Percentiles rank a stretch among this genome's conserved stretches.
phyloP scores from a whole-genome alignment of 2,797 vertebrate species.

The Tenualosa ilisha region DNA sequence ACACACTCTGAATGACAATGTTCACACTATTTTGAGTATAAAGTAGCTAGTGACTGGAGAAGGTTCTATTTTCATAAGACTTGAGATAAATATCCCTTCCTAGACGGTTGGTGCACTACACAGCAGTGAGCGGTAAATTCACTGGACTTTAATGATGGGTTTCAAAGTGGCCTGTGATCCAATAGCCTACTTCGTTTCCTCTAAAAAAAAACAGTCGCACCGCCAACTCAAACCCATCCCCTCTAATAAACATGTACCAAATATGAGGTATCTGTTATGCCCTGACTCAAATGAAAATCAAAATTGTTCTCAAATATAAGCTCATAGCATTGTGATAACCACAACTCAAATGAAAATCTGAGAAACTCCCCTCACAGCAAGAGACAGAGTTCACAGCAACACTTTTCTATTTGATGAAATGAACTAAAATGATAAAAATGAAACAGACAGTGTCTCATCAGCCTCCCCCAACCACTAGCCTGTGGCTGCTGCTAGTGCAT shows the following conservation, averaged over 20 bases:
- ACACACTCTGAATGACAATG: no score
- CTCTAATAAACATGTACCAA: not conserved
- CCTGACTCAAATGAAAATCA: not conserved
- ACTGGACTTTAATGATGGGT: not conserved
- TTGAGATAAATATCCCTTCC: not conserved
- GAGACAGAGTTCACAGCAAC: not conserved
- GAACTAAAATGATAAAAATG: conserved; percentile 32
- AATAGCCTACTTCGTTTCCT: no score
- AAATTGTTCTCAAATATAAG: conserved; percentile 18
- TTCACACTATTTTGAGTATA: no score
- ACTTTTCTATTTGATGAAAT: not conserved
- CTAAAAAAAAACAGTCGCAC: no score
- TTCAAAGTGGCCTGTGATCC: not conserved
- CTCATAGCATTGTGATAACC: not conserved
- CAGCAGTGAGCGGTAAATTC: not conserved
- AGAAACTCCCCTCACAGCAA: conserved; percentile 34
- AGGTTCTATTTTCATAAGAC: not conserved
- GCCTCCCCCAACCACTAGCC: conserved; percentile 41
- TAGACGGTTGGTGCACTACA: not conserved
- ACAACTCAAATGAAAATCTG: conserved; percentile 10
- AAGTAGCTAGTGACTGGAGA: no score
- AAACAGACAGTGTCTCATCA: conserved; percentile 48
- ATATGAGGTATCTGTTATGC: not conserved
- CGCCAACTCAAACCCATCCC: not conserved
- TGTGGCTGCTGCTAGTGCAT: conserved; percentile 67